Conservation (phyloP, 30 jellyfish, hydroid and myxozoan species). For the Pelagia noctiluca region DNA sequence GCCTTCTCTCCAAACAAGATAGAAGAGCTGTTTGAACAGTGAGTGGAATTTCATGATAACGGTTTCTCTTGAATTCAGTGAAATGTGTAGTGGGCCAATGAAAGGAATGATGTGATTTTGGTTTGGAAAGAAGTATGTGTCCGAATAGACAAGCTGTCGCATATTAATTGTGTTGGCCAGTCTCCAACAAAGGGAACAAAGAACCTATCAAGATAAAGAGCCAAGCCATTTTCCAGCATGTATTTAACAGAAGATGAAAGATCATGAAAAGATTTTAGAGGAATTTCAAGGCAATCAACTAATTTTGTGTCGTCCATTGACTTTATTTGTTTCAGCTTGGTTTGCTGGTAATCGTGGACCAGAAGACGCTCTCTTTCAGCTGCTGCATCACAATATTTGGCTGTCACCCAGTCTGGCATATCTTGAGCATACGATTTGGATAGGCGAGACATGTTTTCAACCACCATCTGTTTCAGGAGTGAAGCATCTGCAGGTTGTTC, state of each 20-base stretch:
- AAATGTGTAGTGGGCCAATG: no score
- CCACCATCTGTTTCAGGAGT: constrained; percentile 1
- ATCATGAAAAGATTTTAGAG: constrained; percentile 12
- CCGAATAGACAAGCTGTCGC: constrained; percentile 2
- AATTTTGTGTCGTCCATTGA: constrained; percentile 48
- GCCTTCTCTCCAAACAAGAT: no score
- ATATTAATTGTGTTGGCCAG: constrained; percentile 1
- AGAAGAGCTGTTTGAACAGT: no score
- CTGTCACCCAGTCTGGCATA: constrained; percentile 40
- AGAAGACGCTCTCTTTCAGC: constrained; percentile 37
- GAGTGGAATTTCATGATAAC: no score
- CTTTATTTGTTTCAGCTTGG: no score
- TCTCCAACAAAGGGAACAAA: constrained; percentile 1
- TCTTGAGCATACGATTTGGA: constrained; percentile 45
- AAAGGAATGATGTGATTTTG: neutral
- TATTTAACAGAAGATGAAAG: neutral
- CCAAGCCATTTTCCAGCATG: neutral
- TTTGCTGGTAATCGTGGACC: constrained; percentile 27
- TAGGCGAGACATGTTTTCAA: neutral
- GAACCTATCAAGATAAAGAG: neutral
- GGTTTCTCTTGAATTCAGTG: no score
- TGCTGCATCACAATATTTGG: constrained; percentile 24
- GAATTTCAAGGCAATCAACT: constrained; percentile 34
- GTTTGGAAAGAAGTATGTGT: neutral
- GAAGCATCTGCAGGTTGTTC: constrained; percentile 21